Base-by-base conservation (phyloP, 2,797 vertebrate genomes). In the Paguma larvata region DNA sequence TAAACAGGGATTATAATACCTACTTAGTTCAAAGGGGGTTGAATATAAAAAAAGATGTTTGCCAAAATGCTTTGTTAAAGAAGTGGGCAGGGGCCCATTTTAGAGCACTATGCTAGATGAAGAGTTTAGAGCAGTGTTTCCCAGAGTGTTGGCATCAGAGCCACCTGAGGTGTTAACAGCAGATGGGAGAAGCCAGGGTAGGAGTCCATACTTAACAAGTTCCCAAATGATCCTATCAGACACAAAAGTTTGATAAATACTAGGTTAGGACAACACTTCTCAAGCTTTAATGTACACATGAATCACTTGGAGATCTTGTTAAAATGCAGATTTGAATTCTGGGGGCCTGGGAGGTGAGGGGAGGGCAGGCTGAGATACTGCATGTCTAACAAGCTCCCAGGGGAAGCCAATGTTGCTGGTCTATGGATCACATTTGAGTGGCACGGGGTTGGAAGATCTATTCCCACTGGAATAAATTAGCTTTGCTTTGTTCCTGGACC, bases 201-300 rank as follows among this genome's bases (percentile, higher is more conserved):
- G 77, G 65, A 88, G 92, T 65, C 41, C 27, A 75, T n/a, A 85
- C 19, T 95, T 85, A 90, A 90, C n/a, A 95, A 94, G 72, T 23
- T 48, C 65, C n/a, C 73, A 83, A 6, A 80, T 83, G 88, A 93
- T 67, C 84, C 72, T 73, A 77, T 16, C 32, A 18, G n/a, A 16
- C 46, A 79, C 21, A 73, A 51, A 94, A 48, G 62, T 82, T 89
- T 77, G 63, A 89, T 46, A 94, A 92, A 88, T 63, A 53, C 18
- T 48, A 89, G 14, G 59, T 93, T 41, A 96, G 21, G 65, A 65
- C 63, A 56, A 51, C 72, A 73, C 15, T 89, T 91, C 46, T 65
- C 59, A 89, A 80, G 89, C 14, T 73, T 87, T 85, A 89, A 89
- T 30, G 30, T 27, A 84, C 19, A 91, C 6, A 15, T 15, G 63